Base-by-base conservation (phyloP, 2,888 invertebrate genomes). In the Macaria liturata region DNA sequence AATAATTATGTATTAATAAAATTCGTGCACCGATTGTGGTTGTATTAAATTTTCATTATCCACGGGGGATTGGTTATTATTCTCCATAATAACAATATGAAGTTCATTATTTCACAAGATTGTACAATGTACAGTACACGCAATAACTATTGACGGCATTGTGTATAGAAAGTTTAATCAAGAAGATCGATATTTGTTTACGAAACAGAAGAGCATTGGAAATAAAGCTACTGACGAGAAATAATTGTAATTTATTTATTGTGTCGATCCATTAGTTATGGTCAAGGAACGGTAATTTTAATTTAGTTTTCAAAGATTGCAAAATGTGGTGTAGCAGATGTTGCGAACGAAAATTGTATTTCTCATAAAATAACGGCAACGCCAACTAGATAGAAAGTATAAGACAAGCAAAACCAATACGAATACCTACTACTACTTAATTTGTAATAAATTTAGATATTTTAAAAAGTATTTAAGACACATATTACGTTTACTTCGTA, bases 151-250 rank as follows among this genome's bases (percentile, higher is more conserved):
- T 44, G 63, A 55, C 56, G 57, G 52, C 57, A 61, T 59, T 65
- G 62, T 64, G 54, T 46, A 57, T 59, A 46, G 61, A 55, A 62
- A 64, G 61, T 65, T 60, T 65, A 67, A 67, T 67, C 67, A 67
- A 65, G 40, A 61, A 51, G 57, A 46, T 54, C 32, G 49, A 49
- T 61, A 56, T 66, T 65, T 65, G 54, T 61, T 67, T 59, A 57
- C 56, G 57, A 57, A 64, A 65, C 54, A 53, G 51, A 51, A 51
- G 59, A 55, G 58, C 48, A 64, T 40, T 49, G 46, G 58, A 58
- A 56, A 51, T 55, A 9, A 4, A 8, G 8, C 39, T 1, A 61
- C 61, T 49, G 53, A 46, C 55, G n/a, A 49, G 30, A 49, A n/a
- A 52, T 49, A 55, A 64, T 59, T 65, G 1, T 6, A 37, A 37